These are phyloP conservation scores for Siniperca knerii DNA, from an alignment of 2,113 vertebrate species.

Conservation along the genomic window DNA sequence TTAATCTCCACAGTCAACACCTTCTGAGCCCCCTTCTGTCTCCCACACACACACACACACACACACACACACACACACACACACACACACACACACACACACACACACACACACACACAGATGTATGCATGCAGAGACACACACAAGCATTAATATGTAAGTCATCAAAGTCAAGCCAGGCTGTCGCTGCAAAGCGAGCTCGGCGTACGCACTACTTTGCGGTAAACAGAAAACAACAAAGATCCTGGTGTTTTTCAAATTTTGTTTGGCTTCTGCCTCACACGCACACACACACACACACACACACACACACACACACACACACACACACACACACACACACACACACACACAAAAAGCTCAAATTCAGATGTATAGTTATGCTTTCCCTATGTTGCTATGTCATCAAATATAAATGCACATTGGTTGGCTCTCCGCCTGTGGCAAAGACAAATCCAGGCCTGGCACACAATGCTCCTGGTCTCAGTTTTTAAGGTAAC, in stretches of 20 bases:
- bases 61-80: not conserved
- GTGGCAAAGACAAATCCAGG: slow-evolving; percentile 2
- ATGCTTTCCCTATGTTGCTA: slow-evolving; percentile 10
- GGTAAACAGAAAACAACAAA: slow-evolving; percentile 30
- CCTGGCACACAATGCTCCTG: not conserved
- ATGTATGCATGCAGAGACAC: slow-evolving; percentile 3
- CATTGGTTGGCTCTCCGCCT: not conserved
- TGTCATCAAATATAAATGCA: slow-evolving; percentile 24
- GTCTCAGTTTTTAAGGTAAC: slow-evolving; percentile 46
- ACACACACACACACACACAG: slow-evolving; percentile 6
- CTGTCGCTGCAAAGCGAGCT: slow-evolving; percentile 16
- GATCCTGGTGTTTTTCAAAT: slow-evolving; percentile 22
- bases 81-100: too few species aligned
- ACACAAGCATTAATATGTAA: slow-evolving; percentile 37
- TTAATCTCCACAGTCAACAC: slow-evolving; percentile 79
- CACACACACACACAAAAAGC: not conserved
- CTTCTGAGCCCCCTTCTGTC: slow-evolving; percentile 73
- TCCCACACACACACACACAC: slow-evolving; percentile 30
- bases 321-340: not conserved
- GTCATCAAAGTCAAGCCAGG: slow-evolving; percentile 49
- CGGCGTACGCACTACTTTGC: slow-evolving; percentile 3
- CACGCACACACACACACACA: not conserved
- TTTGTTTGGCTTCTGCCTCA: not conserved
- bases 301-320: slow-evolving; percentile 2
- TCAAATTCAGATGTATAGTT: not conserved